Percentiles rank a stretch among this genome's conserved stretches.
These are phyloP conservation scores for Drosophila leonis DNA, from an alignment of 2,888 invertebrate genomes.

Conservation along the genomic window DNA sequence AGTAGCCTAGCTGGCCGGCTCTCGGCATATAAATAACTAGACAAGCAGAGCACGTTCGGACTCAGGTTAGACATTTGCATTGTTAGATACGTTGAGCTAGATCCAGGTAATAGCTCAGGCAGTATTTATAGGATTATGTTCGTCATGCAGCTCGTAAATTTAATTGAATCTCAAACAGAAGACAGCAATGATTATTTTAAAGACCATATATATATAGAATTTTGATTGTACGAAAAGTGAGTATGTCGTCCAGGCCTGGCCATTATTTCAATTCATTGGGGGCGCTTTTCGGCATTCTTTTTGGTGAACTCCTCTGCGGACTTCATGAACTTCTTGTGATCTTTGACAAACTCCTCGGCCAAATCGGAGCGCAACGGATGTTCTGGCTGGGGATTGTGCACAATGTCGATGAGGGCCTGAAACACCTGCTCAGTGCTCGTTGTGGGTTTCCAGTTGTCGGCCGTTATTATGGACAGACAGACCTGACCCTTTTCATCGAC, in stretches of 20 bases:
- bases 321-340: constrained; percentile 98
- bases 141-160: constrained; percentile 17
- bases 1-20: background rate
- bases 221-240: constrained; percentile 21
- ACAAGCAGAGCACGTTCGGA: background rate
- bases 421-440: constrained; percentile 99
- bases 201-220: constrained; percentile 21
- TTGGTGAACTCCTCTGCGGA: constrained; percentile 99
- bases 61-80: constrained; percentile 1
- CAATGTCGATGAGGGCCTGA: constrained; percentile 97
- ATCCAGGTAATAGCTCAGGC: background rate
- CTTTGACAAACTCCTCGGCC: constrained; percentile 98
- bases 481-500: constrained; percentile 99
- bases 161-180: constrained; percentile 16
- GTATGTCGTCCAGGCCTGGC: constrained; percentile 3
- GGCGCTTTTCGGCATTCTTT: constrained; percentile 98
- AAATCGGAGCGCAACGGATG: constrained; percentile 98
- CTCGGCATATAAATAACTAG: constrained; percentile 18
- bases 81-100: background rate
- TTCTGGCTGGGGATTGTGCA: constrained; percentile 99
- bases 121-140: background rate
- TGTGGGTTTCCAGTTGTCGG: constrained; percentile 99
- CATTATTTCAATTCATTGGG: constrained; percentile 86
- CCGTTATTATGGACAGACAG: constrained; percentile 98
- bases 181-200: constrained; percentile 8